phyloP scores from a whole-genome alignment of 2,113 vertebrate genomes.

The Scophthalmus maximus region DNA sequence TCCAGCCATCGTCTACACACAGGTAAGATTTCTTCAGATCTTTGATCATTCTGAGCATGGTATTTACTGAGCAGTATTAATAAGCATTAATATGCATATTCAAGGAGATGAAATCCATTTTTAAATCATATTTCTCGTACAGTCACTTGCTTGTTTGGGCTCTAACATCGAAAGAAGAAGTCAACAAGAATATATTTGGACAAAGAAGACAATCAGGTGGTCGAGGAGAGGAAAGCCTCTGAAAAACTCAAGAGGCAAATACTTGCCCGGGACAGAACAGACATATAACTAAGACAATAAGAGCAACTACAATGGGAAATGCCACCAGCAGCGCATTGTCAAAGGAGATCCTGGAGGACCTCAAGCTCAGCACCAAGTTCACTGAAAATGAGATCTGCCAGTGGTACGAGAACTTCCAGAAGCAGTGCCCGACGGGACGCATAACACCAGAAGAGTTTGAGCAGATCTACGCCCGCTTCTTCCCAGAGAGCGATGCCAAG shows the following conservation, averaged over 20 bases:
- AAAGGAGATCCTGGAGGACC: slow-evolving; percentile 91
- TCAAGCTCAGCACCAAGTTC: slow-evolving; percentile 90
- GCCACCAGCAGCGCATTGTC: slow-evolving; percentile 89
- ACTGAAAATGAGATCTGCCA: slow-evolving; percentile 86
- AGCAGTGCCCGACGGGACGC: slow-evolving; percentile 89
- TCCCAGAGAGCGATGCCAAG: slow-evolving; percentile 90
- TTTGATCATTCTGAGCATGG: background rate
- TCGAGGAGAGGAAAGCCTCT: slow-evolving; percentile 13
- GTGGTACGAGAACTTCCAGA: slow-evolving; percentile 93
- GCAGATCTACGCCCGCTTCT: slow-evolving; percentile 92
- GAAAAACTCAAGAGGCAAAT: slow-evolving; percentile 43
- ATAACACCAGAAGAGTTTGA: slow-evolving; percentile 89
- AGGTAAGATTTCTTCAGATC: slow-evolving; percentile 47
- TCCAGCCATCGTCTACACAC: slow-evolving; percentile 31
- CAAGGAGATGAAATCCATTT: background rate
- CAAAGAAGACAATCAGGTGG: slow-evolving; percentile 15
- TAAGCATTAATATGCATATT: background rate
- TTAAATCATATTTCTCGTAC: background rate
- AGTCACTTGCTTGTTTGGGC: background rate
- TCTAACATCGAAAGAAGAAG: background rate
- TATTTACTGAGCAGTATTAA: background rate
- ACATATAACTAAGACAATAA: slow-evolving; percentile 18
- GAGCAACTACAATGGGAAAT: slow-evolving; percentile 88
- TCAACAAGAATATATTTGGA: slow-evolving; percentile 8
- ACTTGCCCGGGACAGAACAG: slow-evolving; percentile 33